Conservation (phyloP, 2,797 vertebrate genomes). For the Coluber constrictor region DNA sequence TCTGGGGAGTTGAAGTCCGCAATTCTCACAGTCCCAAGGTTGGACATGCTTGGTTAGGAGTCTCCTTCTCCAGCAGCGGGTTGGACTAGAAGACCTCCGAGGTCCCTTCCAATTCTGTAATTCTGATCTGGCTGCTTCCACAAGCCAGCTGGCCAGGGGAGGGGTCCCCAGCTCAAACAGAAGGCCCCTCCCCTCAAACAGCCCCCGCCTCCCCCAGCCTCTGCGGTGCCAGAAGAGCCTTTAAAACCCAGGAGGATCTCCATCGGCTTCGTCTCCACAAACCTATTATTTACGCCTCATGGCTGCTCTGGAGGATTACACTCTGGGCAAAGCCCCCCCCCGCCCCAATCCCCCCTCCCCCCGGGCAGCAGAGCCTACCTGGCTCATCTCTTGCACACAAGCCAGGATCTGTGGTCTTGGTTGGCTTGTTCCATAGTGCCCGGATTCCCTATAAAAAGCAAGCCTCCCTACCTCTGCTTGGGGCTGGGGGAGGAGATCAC, state of each 20-base stretch:
- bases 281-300: conserved; percentile 47
- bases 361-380: conserved; percentile 49
- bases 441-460: too few species aligned
- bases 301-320: conserved; percentile 56
- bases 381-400: conserved; percentile 70
- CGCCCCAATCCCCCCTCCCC: fast-evolving
- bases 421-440: background rate
- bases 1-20: too few species aligned
- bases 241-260: too few species aligned
- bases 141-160: too few species aligned
- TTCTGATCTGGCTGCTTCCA: background rate
- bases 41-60: fast-evolving
- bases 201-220: background rate
- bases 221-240: background rate
- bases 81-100: too few species aligned
- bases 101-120: too few species aligned
- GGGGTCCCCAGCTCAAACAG: too few species aligned
- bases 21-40: too few species aligned
- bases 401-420: conserved; percentile 65
- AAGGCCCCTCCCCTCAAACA: background rate
- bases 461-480: too few species aligned
- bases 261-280: background rate
- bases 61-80: too few species aligned
- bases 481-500: too few species aligned
- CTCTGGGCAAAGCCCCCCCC: conserved; percentile 57